A percentile compares a stretch with the other conserved stretches of the same genome.
phyloP scores from a whole-genome alignment of 2,888 invertebrate genomes.

The Coelinius sp. region DNA sequence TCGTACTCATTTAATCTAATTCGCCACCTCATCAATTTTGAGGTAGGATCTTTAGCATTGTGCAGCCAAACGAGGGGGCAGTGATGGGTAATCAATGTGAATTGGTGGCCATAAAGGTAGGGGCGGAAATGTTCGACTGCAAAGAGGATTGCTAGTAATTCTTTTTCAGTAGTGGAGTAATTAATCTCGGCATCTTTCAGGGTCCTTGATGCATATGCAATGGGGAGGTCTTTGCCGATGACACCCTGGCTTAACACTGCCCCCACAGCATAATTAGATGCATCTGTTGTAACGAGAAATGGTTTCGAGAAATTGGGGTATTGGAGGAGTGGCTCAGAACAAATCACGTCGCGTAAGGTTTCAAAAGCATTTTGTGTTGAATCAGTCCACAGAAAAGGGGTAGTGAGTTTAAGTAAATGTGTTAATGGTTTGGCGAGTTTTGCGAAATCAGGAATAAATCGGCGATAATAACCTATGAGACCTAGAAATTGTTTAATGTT shows the following conservation, averaged over 20 bases:
- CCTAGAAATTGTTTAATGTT: neutral
- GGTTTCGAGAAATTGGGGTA: conserved; percentile 45
- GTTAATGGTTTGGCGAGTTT: conserved; percentile 27
- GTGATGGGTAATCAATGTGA: conserved; percentile 37
- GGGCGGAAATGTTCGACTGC: conserved; percentile 38
- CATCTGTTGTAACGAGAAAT: conserved; percentile 53
- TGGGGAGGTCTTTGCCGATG: conserved; percentile 38
- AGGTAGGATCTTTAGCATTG: conserved; percentile 21
- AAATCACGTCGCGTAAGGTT: conserved; percentile 10
- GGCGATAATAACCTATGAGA: neutral
- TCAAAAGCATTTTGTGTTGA: conserved; percentile 15
- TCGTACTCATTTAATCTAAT: conserved; percentile 20
- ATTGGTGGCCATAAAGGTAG: conserved; percentile 37
- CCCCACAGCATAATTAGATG: conserved; percentile 47
- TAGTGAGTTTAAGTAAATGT: conserved; percentile 37
- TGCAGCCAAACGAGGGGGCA: conserved; percentile 32
- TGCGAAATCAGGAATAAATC: neutral
- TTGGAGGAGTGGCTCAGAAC: conserved; percentile 33
- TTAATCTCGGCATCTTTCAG: conserved; percentile 43
- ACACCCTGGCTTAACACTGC: conserved; percentile 50
- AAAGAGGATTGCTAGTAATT: conserved; percentile 23
- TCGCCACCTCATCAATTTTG: conserved; percentile 24
- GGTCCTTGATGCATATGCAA: conserved; percentile 39
- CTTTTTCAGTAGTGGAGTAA: conserved; percentile 28
- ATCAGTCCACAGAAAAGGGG: conserved; percentile 5